Conservation (phyloP, 2,797 vertebrate species). For the Apogon hyalosoma region DNA sequence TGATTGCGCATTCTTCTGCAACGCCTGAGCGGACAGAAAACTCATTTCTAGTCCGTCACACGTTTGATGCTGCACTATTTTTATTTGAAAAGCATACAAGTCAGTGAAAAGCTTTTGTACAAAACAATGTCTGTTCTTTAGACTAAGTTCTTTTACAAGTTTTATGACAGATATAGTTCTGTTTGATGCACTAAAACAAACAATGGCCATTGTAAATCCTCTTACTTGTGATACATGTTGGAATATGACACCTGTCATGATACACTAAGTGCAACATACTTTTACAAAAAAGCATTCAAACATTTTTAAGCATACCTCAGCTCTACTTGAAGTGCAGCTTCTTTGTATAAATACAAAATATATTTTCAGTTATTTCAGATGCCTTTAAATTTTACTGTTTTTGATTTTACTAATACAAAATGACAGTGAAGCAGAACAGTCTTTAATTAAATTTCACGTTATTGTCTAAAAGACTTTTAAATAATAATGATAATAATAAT, state of each 20-base stretch:
- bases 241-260: neutral
- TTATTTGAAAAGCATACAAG: constrained; percentile 25
- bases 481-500: too few species aligned
- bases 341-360: neutral
- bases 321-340: neutral
- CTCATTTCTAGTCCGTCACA: constrained; percentile 1
- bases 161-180: constrained; percentile 18
- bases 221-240: neutral
- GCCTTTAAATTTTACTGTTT: neutral
- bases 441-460: neutral
- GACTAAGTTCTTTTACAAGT: constrained; percentile 7
- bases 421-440: neutral
- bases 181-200: constrained; percentile 22
- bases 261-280: neutral
- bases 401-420: neutral
- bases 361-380: neutral
- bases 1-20: constrained; percentile 13
- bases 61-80: constrained; percentile 6
- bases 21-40: constrained; percentile 12
- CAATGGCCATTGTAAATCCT: neutral
- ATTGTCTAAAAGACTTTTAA: too few species aligned
- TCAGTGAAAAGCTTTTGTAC: constrained; percentile 20
- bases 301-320: neutral
- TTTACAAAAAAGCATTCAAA: neutral
- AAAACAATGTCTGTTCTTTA: constrained; percentile 21